Percentiles rank a stretch among this genome's conserved stretches.
Conservation (phyloP, 2,888 invertebrate genomes). For the Himalopsyche tibetana region DNA sequence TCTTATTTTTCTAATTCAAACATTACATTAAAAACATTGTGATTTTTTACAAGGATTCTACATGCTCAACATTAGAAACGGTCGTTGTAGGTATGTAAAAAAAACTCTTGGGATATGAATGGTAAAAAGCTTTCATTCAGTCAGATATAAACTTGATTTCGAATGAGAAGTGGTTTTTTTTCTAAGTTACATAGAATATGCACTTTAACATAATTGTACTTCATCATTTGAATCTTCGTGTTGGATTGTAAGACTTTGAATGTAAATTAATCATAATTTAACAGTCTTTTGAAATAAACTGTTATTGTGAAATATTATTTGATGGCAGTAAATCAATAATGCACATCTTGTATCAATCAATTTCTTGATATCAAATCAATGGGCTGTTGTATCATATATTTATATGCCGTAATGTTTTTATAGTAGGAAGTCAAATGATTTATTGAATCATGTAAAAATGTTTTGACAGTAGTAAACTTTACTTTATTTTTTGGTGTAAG, state of each 20-base stretch:
- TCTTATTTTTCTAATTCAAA: no score
- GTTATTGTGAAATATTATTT: conserved; percentile 53
- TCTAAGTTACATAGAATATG: background rate
- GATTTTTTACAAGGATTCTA: background rate
- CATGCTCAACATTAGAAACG: no score
- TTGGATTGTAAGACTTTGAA: conserved; percentile 25
- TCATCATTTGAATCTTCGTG: background rate
- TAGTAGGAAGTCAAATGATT: no score
- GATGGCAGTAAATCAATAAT: conserved; percentile 31
- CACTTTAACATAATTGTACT: background rate
- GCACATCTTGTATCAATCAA: conserved; percentile 8
- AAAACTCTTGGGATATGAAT: no score
- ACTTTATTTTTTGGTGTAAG: no score
- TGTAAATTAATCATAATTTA: conserved; percentile 51
- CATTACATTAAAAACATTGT: no score
- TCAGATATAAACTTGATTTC: background rate
- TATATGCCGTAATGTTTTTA: background rate
- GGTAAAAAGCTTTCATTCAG: background rate
- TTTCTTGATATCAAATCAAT: conserved; percentile 44
- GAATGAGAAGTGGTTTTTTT: background rate
- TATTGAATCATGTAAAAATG: no score
- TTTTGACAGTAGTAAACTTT: no score
- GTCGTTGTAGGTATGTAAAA: no score
- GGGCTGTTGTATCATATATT: background rate
- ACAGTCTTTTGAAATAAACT: conserved; percentile 47